Evolutionary conservation across 2,113 vertebrate species (phyloP).

Genomic region (Rhea americana): DNA sequence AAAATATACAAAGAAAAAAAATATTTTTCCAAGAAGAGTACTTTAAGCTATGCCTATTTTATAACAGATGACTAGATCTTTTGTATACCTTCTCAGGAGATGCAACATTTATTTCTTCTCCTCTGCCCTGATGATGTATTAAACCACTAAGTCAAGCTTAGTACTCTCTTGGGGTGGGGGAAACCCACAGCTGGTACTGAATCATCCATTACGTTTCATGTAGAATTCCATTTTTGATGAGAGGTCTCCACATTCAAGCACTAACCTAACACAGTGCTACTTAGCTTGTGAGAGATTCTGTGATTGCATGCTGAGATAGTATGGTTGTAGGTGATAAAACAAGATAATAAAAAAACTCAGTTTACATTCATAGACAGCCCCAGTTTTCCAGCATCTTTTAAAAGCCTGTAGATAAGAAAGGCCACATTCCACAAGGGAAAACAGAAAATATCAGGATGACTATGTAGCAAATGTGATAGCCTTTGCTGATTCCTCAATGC

Average conservation of each 20-base stretch:
- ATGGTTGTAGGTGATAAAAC: background rate
- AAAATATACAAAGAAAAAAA: background rate
- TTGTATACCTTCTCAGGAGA: background rate
- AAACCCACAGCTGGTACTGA: background rate
- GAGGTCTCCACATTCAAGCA: background rate
- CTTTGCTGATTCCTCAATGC: background rate
- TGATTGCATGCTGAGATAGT: background rate
- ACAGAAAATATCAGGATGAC: background rate
- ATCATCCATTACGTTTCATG: background rate
- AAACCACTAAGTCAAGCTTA: background rate
- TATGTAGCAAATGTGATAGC: background rate
- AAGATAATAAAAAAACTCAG: background rate
- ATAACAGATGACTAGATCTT: background rate
- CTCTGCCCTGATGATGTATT: background rate
- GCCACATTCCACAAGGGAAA: background rate
- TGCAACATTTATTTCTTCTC: background rate
- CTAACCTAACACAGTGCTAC: background rate
- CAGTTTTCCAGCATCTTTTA: background rate
- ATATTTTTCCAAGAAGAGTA: background rate
- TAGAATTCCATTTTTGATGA: background rate
- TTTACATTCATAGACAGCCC: background rate
- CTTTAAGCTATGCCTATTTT: background rate
- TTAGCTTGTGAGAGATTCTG: background rate
- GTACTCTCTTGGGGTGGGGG: background rate
- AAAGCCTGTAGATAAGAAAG: background rate